phyloP scores from a whole-genome alignment of 2,888 invertebrate genomes.

The Aleiodes testaceus region DNA sequence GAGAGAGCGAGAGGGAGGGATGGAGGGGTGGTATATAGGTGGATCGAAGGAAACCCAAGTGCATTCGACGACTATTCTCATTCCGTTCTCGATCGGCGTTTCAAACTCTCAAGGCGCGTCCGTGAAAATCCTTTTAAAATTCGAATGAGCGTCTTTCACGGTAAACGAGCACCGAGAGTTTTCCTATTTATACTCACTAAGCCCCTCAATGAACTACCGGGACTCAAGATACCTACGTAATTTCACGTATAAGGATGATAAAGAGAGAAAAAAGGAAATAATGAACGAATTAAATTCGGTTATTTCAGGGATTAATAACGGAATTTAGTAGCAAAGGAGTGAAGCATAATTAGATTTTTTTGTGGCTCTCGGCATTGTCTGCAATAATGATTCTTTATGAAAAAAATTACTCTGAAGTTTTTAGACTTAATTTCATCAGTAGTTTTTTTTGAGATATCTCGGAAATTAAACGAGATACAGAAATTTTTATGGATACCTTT shows the following conservation, averaged over 20 bases:
- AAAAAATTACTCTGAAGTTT: not conserved
- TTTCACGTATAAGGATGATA: not conserved
- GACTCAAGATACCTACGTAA: conserved; percentile 13
- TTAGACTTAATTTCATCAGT: not conserved
- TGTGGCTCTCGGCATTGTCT: not conserved
- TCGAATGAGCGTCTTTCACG: conserved; percentile 45
- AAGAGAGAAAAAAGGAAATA: not conserved
- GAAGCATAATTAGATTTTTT: too few species aligned
- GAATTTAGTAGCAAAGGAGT: too few species aligned
- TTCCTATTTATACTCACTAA: conserved; percentile 39
- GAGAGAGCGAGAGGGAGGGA: conserved; percentile 5
- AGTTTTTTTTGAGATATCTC: too few species aligned
- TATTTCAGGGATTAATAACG: too few species aligned
- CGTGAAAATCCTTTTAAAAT: conserved; percentile 47
- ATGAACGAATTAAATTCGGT: not conserved
- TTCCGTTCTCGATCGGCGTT: conserved; percentile 43
- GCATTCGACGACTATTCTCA: conserved; percentile 41
- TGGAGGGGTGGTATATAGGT: conserved; percentile 4
- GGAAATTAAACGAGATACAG: not conserved
- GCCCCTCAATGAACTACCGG: conserved; percentile 53
- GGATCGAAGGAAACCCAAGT: conserved; percentile 18
- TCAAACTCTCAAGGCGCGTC: conserved; percentile 39
- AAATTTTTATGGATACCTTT: not conserved
- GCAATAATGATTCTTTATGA: not conserved
- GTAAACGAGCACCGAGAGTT: conserved; percentile 42